Evolutionary conservation across 1,140 invertebrate species (phyloP), one percentile per base, ranked within the genome.

Genomic region (Bombus impatiens): DNA sequence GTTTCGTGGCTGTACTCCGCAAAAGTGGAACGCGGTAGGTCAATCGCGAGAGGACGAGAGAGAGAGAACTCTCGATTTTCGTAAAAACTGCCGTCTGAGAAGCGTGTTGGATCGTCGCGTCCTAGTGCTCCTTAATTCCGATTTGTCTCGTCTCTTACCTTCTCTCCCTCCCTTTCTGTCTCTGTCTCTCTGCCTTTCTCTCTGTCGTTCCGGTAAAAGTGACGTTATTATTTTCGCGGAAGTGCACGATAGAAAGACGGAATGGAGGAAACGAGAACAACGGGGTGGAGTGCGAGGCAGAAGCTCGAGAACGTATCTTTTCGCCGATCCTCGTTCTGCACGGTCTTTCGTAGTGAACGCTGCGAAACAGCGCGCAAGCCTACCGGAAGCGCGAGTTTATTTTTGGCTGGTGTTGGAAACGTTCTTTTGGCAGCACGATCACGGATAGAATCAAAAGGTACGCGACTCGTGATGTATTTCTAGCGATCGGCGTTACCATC

Each of bases 311-410:
- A 44, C n/a, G 25, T 57, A 57, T 6, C 53, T 82, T 76, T 68
- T 77, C 44, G 28, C 35, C 35, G 59, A 42, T 32, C 8, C 40
- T 82, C 70, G 37, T 72, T 59, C 37, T 32, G 32, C 78, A 47
- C 77, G 53, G 68, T 71, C 37, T 42, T 37, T 59, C 77, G 37
- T 37, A 70, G 88, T 67, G 77, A 57, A 74, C 74, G 77, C 74
- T 82, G 76, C 75, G 80, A 86, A 89, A 81, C 62, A 81, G 67
- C 67, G 44, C 35, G 37, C 76, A 82, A 84, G 82, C 84, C 84
- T 89, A 89, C 88, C 88, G 86, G 88, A 90, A 90, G 79, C 78
- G 75, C 70, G 79, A 85, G 89, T 90, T 90, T 90, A 90, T 90
- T 90, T 90, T 78, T 72, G 86, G 89, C n/a, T 25, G 84, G 70